These are phyloP conservation scores for Natator depressus DNA, from an alignment of 2,113 vertebrate species.

Conservation along the genomic window DNA sequence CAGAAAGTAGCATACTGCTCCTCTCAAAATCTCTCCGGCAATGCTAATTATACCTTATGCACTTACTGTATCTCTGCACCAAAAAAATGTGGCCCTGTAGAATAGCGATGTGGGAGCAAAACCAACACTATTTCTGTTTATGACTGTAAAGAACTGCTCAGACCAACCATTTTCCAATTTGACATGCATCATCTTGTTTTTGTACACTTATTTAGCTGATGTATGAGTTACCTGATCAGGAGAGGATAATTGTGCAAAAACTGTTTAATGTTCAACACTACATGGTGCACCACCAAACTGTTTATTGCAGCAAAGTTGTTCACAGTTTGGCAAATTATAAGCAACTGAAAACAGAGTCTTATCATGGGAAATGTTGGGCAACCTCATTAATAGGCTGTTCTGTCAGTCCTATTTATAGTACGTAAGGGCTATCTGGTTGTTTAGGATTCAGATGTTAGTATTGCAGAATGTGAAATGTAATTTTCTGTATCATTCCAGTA, in stretches of 20 bases:
- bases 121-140: not conserved
- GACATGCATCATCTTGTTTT: not conserved
- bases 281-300: not conserved
- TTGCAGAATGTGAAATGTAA: not conserved
- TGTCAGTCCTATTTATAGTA: not conserved
- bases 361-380: not conserved
- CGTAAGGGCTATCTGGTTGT: not conserved
- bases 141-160: not conserved
- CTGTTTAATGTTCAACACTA: not conserved
- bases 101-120: not conserved
- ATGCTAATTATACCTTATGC: not conserved
- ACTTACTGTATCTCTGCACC: not conserved
- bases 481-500: not conserved
- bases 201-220: not conserved
- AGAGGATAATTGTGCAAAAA: not conserved
- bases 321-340: not conserved
- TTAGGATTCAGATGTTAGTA: not conserved
- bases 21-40: not conserved
- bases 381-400: not conserved
- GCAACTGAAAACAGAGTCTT: not conserved
- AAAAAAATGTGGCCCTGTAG: not conserved
- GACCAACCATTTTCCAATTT: not conserved
- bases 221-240: not conserved
- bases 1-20: not conserved
- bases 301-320: not conserved